These are phyloP conservation scores for Halictus rubicundus DNA, from an alignment of 1,140 invertebrate genomes.

Conservation along the genomic window DNA sequence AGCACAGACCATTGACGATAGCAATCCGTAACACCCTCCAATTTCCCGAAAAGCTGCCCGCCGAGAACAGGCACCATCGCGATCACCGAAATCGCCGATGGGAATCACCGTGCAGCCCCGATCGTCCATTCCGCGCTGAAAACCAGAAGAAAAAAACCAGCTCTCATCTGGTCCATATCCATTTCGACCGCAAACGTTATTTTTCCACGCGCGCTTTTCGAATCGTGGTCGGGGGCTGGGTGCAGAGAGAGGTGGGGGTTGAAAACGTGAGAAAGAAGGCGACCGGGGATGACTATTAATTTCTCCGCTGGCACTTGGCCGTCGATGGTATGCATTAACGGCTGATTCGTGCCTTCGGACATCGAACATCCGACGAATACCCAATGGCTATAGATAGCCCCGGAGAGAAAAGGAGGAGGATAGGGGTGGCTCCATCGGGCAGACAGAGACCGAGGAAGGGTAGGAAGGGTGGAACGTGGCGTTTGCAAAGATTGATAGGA, in stretches of 20 bases:
- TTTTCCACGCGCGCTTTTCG: constrained; percentile 40
- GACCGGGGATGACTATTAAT: constrained; percentile 70
- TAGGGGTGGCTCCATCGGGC: background rate
- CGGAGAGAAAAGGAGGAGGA: constrained; percentile 3
- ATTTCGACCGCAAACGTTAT: constrained; percentile 45
- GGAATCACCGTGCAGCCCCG: background rate
- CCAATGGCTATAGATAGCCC: constrained; percentile 45
- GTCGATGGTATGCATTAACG: constrained; percentile 68
- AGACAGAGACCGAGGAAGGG: constrained; percentile 16
- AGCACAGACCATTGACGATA: too few relatives aligned
- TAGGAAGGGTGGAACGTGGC: constrained; percentile 22
- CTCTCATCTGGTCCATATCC: background rate
- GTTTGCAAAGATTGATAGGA: constrained; percentile 72
- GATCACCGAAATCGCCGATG: constrained; percentile 7
- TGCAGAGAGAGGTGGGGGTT: constrained; percentile 1
- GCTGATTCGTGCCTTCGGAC: constrained; percentile 64
- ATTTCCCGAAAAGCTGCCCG: background rate
- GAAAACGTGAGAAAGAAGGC: constrained; percentile 59
- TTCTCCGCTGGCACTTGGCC: constrained; percentile 63
- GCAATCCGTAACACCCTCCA: too few relatives aligned
- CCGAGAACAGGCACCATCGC: background rate
- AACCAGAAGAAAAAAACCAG: background rate
- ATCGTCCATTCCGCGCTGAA: background rate
- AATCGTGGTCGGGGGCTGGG: background rate
- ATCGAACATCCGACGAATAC: constrained; percentile 46